phyloP scores from a whole-genome alignment of 2,797 vertebrate genomes.

The Chiloscyllium punctatum region DNA sequence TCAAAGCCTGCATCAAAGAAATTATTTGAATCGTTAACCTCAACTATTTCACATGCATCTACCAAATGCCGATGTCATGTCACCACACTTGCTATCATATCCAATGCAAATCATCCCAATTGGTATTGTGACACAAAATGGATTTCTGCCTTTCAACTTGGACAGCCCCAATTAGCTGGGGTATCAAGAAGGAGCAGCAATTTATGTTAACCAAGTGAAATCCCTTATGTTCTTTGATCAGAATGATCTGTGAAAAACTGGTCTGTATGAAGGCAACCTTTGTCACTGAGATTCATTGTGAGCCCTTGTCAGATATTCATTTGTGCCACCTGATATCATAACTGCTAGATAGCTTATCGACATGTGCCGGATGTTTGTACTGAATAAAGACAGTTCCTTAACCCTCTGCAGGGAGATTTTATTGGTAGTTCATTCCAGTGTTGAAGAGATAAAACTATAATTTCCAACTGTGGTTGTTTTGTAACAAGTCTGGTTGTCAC shows the following conservation, averaged over 20 bases:
- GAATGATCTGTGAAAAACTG: background rate
- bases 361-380: background rate
- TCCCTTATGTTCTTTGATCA: background rate
- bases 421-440: background rate
- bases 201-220: background rate
- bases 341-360: background rate
- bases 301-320: background rate
- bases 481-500: background rate
- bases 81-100: background rate
- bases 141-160: background rate
- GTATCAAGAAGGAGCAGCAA: no score
- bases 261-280: background rate
- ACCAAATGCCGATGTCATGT: background rate
- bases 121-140: background rate
- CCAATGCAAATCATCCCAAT: background rate
- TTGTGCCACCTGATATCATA: background rate
- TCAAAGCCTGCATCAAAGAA: background rate
- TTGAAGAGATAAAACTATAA: background rate
- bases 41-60: background rate
- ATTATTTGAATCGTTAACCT: background rate
- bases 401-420: background rate
- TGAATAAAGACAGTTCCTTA: background rate
- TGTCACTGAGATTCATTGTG: background rate
- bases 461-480: background rate
- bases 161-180: background rate